Base-by-base conservation (phyloP, 2,888 invertebrate genomes). In the Cerceris ruficornis region DNA sequence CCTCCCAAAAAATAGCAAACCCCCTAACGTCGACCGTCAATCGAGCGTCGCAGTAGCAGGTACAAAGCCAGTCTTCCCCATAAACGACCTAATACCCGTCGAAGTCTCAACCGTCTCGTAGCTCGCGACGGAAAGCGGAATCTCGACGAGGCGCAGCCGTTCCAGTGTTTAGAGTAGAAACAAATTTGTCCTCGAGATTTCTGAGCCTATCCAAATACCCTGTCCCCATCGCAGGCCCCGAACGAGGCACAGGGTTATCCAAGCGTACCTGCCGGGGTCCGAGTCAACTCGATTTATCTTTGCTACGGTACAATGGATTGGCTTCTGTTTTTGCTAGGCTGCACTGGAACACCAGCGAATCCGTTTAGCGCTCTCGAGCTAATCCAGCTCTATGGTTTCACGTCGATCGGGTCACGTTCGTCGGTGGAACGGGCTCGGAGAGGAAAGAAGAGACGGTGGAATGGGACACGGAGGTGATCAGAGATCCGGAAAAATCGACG, bases 241-340 rank as follows among this genome's bases (percentile, higher is more conserved):
- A 28, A n/a, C 52, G 42, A 17, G 28, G 61, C 41, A 28, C 52
- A 28, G 39, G 50, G 49, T 46, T 11, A 9, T 13, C 54, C 42
- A 54, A 52, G 41, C 52, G 46, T 84, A 85, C 83, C 78, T 79
- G 81, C 60, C 54, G 9, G 43, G 65, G 58, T 70, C 49, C 80
- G 60, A 85, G 80, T 84, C 85, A 85, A 80, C 71, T 78, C 49
- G 83, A 80, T 80, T 84, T 75, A 68, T 66, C 80, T 46, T 73
- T 14, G 39, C 50, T 74, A 49, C 61, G 58, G 66, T 71, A 69
- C 69, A 60, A 65, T 52, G 70, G 84, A 83, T 85, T 86, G 80
- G 80, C 84, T 85, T 86, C 84, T 82, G 85, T 84, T 86, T 82
- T 84, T 82, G 77, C 78, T 78, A 75, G 70, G 43, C 57, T 76